Conservation (phyloP, 1,140 invertebrate species). For the Drosophila ercepeae region DNA sequence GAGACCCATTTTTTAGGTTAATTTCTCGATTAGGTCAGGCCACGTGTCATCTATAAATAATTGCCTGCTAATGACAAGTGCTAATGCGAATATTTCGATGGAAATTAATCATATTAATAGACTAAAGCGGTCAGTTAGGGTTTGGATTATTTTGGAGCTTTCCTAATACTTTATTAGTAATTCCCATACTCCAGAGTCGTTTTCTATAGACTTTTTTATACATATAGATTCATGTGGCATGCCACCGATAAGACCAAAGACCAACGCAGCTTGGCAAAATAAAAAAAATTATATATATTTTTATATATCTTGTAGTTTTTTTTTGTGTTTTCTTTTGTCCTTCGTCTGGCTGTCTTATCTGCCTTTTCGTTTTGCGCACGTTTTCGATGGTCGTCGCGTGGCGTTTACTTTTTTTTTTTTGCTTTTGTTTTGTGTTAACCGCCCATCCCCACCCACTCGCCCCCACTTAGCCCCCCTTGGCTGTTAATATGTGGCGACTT, state of each 20-base stretch:
- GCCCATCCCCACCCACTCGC: not conserved
- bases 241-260: slow-evolving; percentile 1
- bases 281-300: not conserved
- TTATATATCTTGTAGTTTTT: not conserved
- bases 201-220: no score
- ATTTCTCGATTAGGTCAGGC: not conserved
- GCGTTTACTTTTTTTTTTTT: not conserved
- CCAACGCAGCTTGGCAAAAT: no score
- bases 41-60: not conserved
- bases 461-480: not conserved
- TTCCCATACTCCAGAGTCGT: no score
- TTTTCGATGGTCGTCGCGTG: slow-evolving; percentile 44
- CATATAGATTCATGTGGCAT: not conserved
- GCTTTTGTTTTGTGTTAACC: not conserved
- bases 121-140: not conserved
- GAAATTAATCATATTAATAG: not conserved
- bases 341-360: slow-evolving; percentile 61
- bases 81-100: not conserved
- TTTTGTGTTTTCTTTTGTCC: slow-evolving; percentile 24
- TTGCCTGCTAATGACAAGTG: not conserved
- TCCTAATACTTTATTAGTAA: no score
- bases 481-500: slow-evolving; percentile 29
- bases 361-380: slow-evolving; percentile 70
- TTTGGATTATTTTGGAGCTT: no score
- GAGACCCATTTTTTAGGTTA: not conserved